phyloP scores from a whole-genome alignment of 2,888 invertebrate species.

The Miltochrista miniata region DNA sequence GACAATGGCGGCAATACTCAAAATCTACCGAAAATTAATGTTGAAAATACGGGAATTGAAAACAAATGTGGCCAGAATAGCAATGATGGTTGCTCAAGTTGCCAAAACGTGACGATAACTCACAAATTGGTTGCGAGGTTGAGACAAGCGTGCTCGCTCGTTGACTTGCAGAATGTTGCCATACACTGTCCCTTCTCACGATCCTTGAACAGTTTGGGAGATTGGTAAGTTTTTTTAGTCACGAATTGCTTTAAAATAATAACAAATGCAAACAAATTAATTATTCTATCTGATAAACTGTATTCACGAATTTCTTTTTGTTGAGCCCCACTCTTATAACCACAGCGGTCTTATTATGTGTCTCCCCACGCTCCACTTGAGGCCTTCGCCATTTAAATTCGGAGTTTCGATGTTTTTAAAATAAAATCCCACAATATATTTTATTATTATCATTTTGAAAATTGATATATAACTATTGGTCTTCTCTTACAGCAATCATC shows the following conservation, averaged over 20 bases:
- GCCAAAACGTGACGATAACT: conserved; percentile 48
- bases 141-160: conserved; percentile 66
- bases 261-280: no score
- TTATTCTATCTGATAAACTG: no score
- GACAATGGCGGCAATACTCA: conserved; percentile 11
- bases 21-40: conserved; percentile 45
- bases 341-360: no score
- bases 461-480: no score
- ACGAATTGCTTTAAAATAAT: no score
- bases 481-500: conserved; percentile 49
- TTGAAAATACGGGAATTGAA: conserved; percentile 35
- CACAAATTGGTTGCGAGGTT: conserved; percentile 64
- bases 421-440: no score
- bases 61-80: conserved; percentile 16
- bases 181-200: conserved; percentile 50
- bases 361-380: no score
- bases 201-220: conserved; percentile 61
- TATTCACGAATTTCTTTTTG: no score
- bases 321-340: no score
- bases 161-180: conserved; percentile 56
- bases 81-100: conserved; percentile 25
- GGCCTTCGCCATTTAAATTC: no score
- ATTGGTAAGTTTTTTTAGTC: conserved; percentile 39
- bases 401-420: no score
- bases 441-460: no score